Conservation (phyloP, 64 coral and sea anemone species). For the Anthopleura sola region DNA sequence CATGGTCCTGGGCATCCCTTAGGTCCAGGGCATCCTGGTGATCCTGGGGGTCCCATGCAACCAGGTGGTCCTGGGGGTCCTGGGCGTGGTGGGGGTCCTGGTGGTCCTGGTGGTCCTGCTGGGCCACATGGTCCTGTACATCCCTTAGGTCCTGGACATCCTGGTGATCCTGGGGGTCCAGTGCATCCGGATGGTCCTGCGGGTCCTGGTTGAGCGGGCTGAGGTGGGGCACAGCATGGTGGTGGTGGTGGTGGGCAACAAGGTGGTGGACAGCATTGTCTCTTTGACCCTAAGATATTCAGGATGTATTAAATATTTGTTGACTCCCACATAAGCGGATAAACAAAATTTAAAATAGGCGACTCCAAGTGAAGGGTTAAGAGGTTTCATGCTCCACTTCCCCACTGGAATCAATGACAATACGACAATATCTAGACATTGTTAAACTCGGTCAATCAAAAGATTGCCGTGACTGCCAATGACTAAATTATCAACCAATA, state of each 20-base stretch:
- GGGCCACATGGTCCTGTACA: slow-evolving; percentile 62
- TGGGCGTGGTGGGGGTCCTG: slow-evolving; percentile 62
- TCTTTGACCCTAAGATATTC: slow-evolving; percentile 12
- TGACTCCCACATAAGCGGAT: too few species aligned
- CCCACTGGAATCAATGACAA: too few species aligned
- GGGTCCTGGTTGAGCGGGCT: slow-evolving; percentile 36
- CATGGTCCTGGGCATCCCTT: slow-evolving; percentile 29
- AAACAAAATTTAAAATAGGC: too few species aligned
- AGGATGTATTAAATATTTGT: neutral
- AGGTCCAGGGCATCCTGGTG: slow-evolving; percentile 34
- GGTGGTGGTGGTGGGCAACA: neutral
- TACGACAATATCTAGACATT: too few species aligned
- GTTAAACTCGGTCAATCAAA: too few species aligned
- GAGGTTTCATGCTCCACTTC: too few species aligned
- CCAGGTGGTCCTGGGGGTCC: slow-evolving; percentile 61
- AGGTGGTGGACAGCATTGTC: slow-evolving; percentile 25
- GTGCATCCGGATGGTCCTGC: slow-evolving; percentile 66
- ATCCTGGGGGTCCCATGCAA: slow-evolving; percentile 32
- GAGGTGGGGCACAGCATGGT: neutral
- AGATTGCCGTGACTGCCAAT: too few species aligned
- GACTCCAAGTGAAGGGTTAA: too few species aligned
- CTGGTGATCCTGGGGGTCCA: slow-evolving; percentile 68
- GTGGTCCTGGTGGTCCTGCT: slow-evolving; percentile 62
- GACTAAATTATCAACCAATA: too few species aligned
- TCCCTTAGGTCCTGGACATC: slow-evolving; percentile 79